Evolutionary conservation across 2,797 vertebrate species (phyloP).

Genomic region (Malacoraja senta): DNA sequence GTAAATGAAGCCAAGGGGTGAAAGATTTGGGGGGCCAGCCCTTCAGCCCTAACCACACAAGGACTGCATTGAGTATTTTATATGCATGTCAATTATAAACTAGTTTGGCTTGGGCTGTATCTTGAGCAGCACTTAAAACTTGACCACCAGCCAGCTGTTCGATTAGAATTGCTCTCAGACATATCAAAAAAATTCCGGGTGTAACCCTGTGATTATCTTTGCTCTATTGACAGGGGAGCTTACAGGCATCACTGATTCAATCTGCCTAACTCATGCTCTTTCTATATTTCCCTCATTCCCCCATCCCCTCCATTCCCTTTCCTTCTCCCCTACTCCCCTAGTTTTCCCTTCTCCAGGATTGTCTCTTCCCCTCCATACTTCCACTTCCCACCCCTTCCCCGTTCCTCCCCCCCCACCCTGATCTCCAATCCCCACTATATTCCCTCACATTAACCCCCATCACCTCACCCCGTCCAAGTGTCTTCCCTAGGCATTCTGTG

Average conservation of each 20-base stretch:
- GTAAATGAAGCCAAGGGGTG: background rate
- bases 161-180: background rate
- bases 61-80: background rate
- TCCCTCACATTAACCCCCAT: background rate
- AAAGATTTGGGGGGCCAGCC: background rate
- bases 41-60: background rate
- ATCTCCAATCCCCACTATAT: no score
- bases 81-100: background rate
- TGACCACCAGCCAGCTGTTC: background rate
- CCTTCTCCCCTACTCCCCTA: background rate
- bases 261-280: background rate
- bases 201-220: background rate
- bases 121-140: conserved; percentile 45
- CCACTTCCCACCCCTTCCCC: background rate
- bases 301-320: background rate
- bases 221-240: background rate
- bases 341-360: background rate
- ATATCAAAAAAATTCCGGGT: background rate
- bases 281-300: background rate
- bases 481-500: background rate
- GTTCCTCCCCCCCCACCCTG: background rate
- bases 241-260: background rate
- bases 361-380: background rate
- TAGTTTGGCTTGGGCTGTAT: no score
- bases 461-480: background rate